Evolutionary conservation across 2,888 invertebrate species (phyloP), one percentile per base, ranked within the genome.

Genomic region (Drosophila phalerata): DNA sequence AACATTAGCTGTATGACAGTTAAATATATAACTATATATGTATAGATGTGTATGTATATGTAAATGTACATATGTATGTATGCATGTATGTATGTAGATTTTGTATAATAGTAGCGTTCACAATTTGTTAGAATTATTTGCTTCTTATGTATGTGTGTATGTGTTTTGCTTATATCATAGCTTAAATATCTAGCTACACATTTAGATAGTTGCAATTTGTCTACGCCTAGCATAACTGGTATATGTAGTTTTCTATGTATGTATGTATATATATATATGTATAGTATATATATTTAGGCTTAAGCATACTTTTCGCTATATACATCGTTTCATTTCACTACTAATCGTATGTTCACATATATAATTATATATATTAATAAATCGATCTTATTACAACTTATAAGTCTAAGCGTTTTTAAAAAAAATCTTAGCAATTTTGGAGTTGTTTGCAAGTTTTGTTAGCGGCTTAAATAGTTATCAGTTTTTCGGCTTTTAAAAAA

Each of bases 151-250:
- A 30, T 56, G 49, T 70, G 40, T 38, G 19, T 58, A 15, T 55
- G 43, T 58, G 30, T 60, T 37, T 49, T 28, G 57, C 64, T 60
- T 77, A 77, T 13, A 60, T 34, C 22, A 51, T 53, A 77, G 17
- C 77, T 68, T 76, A 79, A 4, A 51, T 43, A 61, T 19, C 43
- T 69, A 75, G 64, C 80, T 80, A 77, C 57, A 75, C 66, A 75
- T 80, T 80, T 72, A 76, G 77, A 76, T 77, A 79, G 80, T 77
- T 77, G 66, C 79, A 85, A 85, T 89, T 85, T 72, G 49, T 83
- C 89, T 84, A 84, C 89, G 76, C 87, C 89, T 88, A 88, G 73
- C 71, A 86, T 84, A 88, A 84, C 89, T 88, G 89, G 88, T 88
- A 81, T 78, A 81, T 70, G 74, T 70, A 83, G 47, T 63, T 64